These are phyloP conservation scores for Brienomyrus brachyistius DNA, from an alignment of 2,113 vertebrate species.

Conservation along the genomic window DNA sequence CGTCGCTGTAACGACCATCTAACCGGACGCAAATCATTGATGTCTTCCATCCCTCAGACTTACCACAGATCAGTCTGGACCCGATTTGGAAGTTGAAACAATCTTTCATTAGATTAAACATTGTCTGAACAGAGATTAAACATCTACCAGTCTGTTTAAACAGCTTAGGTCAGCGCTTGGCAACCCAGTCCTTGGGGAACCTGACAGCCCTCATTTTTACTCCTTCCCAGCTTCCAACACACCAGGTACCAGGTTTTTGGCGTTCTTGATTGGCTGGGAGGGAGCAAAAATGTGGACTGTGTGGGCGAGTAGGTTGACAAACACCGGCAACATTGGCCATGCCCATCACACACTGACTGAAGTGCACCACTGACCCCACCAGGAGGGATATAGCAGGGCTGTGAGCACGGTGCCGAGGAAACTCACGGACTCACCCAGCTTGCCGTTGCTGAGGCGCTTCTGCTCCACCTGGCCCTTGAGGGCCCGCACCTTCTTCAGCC, in stretches of 20 bases:
- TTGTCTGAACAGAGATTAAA: not conserved
- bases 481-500: conserved; percentile 86
- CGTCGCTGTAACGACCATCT: not conserved
- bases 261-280: not conserved
- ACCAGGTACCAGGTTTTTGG: not conserved
- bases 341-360: not conserved
- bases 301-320: not conserved
- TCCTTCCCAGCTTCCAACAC: not conserved
- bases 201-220: not conserved
- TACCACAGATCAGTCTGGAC: not conserved
- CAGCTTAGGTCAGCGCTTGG: not conserved
- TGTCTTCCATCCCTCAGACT: not conserved
- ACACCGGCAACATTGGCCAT: not conserved
- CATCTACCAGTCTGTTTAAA: not conserved
- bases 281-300: not conserved
- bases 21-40: not conserved
- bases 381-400: not conserved
- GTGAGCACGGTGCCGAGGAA: not conserved
- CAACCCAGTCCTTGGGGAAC: not conserved
- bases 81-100: not conserved
- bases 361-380: not conserved
- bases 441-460: conserved; percentile 91
- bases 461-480: conserved; percentile 94
- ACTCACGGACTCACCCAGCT: conserved; percentile 67
- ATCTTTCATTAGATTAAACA: not conserved